Percentiles rank a stretch among this genome's conserved stretches.
These are phyloP conservation scores for Paratrypauchen microcephalus DNA, from an alignment of 2,797 vertebrate species.

Conservation along the genomic window DNA sequence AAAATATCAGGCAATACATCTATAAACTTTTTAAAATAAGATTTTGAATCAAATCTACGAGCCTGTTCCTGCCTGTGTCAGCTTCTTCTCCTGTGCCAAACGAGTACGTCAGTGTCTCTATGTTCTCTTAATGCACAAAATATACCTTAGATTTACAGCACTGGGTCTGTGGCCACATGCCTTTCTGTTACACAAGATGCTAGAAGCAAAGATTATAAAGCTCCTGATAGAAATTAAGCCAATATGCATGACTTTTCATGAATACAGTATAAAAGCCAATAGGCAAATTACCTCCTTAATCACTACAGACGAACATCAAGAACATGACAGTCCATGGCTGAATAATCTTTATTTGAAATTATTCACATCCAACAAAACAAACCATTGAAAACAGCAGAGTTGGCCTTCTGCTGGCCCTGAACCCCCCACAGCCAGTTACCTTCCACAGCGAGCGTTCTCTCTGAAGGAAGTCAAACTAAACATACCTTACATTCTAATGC, in stretches of 20 bases:
- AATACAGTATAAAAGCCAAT: neutral
- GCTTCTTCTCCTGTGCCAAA: too few relatives aligned
- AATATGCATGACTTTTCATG: neutral
- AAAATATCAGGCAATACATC: too few relatives aligned
- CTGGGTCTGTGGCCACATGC: constrained; percentile 11
- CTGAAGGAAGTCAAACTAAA: constrained; percentile 35
- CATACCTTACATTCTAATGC: constrained; percentile 54
- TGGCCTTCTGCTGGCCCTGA: constrained; percentile 38
- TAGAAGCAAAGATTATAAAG: neutral
- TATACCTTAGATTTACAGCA: constrained; percentile 20
- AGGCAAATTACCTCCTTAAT: neutral
- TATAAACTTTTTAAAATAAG: too few relatives aligned
- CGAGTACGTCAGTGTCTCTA: neutral
- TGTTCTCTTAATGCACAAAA: constrained; percentile 7
- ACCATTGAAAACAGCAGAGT: constrained; percentile 52
- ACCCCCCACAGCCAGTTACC: constrained; percentile 18
- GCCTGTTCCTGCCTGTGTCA: too few relatives aligned
- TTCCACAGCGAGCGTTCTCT: constrained; percentile 30
- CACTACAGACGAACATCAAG: neutral
- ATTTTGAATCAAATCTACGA: too few relatives aligned
- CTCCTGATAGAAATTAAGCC: neutral
- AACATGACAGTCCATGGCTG: neutral
- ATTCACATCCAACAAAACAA: constrained; percentile 49
- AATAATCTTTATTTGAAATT: constrained; percentile 64
- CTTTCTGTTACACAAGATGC: constrained; percentile 20